Conservation (phyloP, 1,140 invertebrate genomes). For the Saccostrea cuccullata region DNA sequence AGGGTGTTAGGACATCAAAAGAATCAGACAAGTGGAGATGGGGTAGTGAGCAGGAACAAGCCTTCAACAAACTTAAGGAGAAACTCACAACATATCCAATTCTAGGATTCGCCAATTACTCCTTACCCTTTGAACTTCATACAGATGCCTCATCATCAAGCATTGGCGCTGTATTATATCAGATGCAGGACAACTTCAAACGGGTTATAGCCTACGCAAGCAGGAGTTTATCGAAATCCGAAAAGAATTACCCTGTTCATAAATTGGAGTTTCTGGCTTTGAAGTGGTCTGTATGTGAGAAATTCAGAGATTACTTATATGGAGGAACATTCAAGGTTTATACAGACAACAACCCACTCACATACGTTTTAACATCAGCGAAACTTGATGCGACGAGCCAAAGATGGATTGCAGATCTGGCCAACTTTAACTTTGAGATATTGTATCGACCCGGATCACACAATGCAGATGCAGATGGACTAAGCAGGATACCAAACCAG, state of each 20-base stretch:
- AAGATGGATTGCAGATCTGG: slow-evolving; percentile 22
- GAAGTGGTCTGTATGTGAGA: slow-evolving; percentile 15
- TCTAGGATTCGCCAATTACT: too few species aligned
- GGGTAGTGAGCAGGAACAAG: too few species aligned
- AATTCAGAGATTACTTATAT: neutral
- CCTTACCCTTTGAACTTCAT: too few species aligned
- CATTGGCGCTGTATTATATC: slow-evolving; percentile 12
- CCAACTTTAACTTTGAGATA: neutral
- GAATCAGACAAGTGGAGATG: too few species aligned
- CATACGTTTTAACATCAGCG: neutral
- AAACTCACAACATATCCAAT: too few species aligned
- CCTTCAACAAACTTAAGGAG: too few species aligned
- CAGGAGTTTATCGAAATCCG: neutral
- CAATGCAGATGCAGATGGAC: too few species aligned
- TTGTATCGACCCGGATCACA: too few species aligned
- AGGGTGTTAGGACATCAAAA: too few species aligned
- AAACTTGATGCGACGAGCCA: slow-evolving; percentile 23
- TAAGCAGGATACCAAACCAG: too few species aligned
- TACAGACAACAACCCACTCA: slow-evolving; percentile 30
- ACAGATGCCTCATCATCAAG: neutral
- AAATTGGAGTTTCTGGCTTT: slow-evolving; percentile 39
- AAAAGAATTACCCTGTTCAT: slow-evolving; percentile 7
- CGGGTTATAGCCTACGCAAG: slow-evolving; percentile 3
- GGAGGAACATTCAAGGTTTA: slow-evolving; percentile 7
- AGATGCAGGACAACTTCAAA: slow-evolving; percentile 1